A percentile compares a stretch with the other conserved stretches of the same genome.
phyloP scores from a whole-genome alignment of 2,888 invertebrate genomes.

The Dascillus cervinus region DNA sequence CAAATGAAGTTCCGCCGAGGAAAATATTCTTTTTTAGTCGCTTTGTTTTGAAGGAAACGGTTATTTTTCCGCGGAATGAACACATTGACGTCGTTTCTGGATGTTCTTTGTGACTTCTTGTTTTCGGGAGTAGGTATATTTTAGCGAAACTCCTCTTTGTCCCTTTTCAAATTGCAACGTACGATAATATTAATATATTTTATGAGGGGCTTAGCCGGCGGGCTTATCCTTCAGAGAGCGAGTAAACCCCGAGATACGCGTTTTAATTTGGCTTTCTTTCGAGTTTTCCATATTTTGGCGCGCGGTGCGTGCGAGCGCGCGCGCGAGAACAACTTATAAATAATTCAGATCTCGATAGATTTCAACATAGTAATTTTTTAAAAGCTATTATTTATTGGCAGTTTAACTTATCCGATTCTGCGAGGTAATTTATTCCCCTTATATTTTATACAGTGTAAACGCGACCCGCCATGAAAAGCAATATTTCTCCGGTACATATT shows the following conservation, averaged over 20 bases:
- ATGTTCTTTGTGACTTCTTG: no score
- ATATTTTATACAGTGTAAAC: slow-evolving; percentile 39
- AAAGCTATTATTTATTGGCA: slow-evolving; percentile 37
- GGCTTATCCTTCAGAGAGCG: slow-evolving; percentile 3
- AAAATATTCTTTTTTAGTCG: no score
- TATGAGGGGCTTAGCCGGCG: slow-evolving; percentile 3
- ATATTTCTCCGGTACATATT: slow-evolving; percentile 38
- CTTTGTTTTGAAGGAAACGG: no score
- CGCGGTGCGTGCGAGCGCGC: no score
- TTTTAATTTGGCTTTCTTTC: no score
- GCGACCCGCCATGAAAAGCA: slow-evolving; percentile 31
- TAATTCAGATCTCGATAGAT: slow-evolving; percentile 26
- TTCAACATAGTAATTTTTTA: slow-evolving; percentile 30
- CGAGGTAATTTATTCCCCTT: slow-evolving; percentile 33
- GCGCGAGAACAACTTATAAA: slow-evolving; percentile 26
- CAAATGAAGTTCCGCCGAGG: no score
- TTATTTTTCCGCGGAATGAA: no score
- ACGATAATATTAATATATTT: slow-evolving; percentile 7
- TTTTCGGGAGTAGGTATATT: no score
- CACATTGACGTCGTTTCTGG: no score
- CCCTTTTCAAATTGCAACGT: slow-evolving; percentile 1
- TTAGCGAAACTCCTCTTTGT: neutral
- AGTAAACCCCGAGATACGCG: no score
- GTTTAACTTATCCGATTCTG: slow-evolving; percentile 34
- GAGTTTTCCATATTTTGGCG: no score